Evolutionary conservation across 2,888 invertebrate species (phyloP).

Genomic region (Colostygia pectinataria): DNA sequence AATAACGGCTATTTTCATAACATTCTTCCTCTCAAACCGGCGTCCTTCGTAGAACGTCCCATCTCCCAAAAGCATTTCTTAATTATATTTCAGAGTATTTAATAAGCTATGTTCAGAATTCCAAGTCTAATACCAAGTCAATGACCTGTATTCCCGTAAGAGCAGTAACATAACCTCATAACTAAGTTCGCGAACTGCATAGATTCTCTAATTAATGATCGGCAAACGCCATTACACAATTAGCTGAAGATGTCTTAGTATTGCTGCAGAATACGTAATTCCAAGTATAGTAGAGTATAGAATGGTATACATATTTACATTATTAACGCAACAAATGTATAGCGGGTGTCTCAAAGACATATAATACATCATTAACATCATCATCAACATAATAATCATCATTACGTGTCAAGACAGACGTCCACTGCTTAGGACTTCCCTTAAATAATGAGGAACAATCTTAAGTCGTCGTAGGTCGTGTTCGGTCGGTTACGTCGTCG

Average conservation of each 20-base stretch:
- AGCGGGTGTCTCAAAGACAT: background rate
- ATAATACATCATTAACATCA: too few species aligned
- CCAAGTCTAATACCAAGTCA: conserved; percentile 1
- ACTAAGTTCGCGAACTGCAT: conserved; percentile 23
- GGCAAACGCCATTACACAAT: conserved; percentile 62
- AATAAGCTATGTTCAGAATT: conserved; percentile 3
- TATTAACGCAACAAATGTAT: background rate
- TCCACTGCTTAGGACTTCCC: too few species aligned
- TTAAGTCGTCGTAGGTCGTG: too few species aligned
- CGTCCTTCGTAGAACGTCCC: background rate
- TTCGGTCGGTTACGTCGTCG: too few species aligned
- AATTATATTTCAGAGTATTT: background rate
- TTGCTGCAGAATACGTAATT: conserved; percentile 39
- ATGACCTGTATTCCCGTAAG: conserved; percentile 18
- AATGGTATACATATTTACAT: background rate
- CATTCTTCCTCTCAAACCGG: conserved; percentile 2
- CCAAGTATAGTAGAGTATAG: conserved; percentile 8
- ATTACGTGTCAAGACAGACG: too few species aligned
- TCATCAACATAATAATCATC: too few species aligned
- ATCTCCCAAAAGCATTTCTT: background rate
- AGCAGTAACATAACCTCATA: conserved; percentile 12
- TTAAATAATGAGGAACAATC: too few species aligned
- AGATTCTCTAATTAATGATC: conserved; percentile 51
- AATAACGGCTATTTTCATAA: background rate
- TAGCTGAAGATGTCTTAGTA: conserved; percentile 49